Base-by-base conservation (phyloP, 2,797 vertebrate genomes). In the Melanogrammus aeglefinus region DNA sequence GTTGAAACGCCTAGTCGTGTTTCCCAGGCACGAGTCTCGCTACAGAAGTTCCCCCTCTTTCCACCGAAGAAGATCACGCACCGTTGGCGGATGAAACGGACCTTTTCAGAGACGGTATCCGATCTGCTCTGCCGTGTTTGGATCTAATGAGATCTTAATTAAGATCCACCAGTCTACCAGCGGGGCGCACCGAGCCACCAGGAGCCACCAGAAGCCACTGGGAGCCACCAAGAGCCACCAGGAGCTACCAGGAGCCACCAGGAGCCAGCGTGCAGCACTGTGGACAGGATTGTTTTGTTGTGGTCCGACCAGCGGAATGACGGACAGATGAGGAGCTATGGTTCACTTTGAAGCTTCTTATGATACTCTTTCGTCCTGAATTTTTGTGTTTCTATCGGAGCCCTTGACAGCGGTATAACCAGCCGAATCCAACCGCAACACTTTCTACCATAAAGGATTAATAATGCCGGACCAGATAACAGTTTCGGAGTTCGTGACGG, bases 391-490 rank as follows among this genome's bases (percentile, higher is more conserved):
- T 63, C 51, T 24, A 6, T 13, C 57, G 5, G n/a, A 63, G 57
- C 57, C 8, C 1, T 63, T 63, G 57, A 63, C 57, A 63, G 57
- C 57, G 57, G 57, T 63, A 16, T 44, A 44, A 44, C 41, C 41
- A 44, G 41, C 41, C 12, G 10, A 13, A 44, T 39, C 7, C 9
- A 44, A 13, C 13, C 13, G 41, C 12, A 16, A 44, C 41, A 44
- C 14, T 13, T 41, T 39, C 73, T 74, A 24, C 69, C 35, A 44
- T 75, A 75, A 81, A 39, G 13, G 87, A 86, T 84, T 86, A 86
- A 90, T 75, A 79, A 98, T 99, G 97, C 98, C 98, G 93, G 98
- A 98, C 94, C 97, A 96, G 94, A 99, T 99, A 90, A 96, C 96
- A 82, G 96, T 99, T 89, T 95, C 96, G 87, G 98, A 99, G 95